These are phyloP conservation scores for Leptothorax acervorum DNA, from an alignment of 2,888 invertebrate species.

Conservation along the genomic window DNA sequence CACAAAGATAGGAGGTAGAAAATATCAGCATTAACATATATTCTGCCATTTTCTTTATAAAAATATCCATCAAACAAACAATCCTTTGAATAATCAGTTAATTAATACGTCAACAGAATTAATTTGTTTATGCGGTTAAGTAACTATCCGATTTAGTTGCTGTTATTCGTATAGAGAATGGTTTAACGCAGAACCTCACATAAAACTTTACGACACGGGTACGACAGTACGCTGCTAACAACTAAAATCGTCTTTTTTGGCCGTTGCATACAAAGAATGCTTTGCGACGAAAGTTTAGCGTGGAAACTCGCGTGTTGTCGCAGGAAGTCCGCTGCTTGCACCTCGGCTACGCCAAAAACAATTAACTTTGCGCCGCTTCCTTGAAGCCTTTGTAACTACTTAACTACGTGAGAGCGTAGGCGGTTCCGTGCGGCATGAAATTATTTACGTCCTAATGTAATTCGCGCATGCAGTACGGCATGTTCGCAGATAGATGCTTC, in stretches of 20 bases:
- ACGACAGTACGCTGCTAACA: not conserved
- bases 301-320: constrained; percentile 40
- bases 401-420: constrained; percentile 39
- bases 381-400: constrained; percentile 52
- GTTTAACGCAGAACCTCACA: not conserved
- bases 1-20: not conserved
- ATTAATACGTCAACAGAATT: not conserved
- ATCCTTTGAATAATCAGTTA: not conserved
- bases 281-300: constrained; percentile 34
- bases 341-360: constrained; percentile 46
- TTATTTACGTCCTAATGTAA: constrained; percentile 37
- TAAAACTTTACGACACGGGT: constrained; percentile 15
- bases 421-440: not conserved
- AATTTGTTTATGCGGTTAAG: not conserved
- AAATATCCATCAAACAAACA: not conserved
- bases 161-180: not conserved
- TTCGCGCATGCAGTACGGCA: not conserved
- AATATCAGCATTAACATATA: not conserved
- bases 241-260: constrained; percentile 28
- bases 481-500: not conserved
- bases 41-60: not conserved
- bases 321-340: constrained; percentile 17
- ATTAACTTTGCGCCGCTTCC: constrained; percentile 51
- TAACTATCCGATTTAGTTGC: not conserved
- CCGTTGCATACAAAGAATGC: constrained; percentile 39